A percentile compares a stretch with the other conserved stretches of the same genome.
These are phyloP conservation scores for Archips xylosteana DNA, from an alignment of 2,888 invertebrate genomes.

Conservation along the genomic window DNA sequence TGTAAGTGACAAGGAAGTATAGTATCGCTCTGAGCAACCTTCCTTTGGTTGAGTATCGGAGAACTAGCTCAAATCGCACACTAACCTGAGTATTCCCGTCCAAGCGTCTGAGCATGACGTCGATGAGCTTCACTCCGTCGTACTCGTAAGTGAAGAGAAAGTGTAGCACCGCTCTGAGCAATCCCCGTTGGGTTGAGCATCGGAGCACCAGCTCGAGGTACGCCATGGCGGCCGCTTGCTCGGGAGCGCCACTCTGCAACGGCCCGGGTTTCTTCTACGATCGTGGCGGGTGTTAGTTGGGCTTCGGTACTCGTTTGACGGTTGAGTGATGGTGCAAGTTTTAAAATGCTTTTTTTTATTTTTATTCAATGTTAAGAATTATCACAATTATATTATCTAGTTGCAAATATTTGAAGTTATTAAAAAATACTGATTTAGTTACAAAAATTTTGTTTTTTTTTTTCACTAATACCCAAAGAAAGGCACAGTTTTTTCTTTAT, in stretches of 20 bases:
- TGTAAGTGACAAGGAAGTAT: too few species aligned
- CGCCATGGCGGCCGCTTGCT: slow-evolving; percentile 96
- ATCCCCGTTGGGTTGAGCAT: slow-evolving; percentile 93
- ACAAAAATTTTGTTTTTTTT: too few species aligned
- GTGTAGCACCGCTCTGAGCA: slow-evolving; percentile 92
- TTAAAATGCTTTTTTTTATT: not conserved
- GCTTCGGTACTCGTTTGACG: slow-evolving; percentile 29
- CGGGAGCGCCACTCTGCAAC: slow-evolving; percentile 93
- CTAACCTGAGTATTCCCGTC: slow-evolving; percentile 90
- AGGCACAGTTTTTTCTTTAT: too few species aligned
- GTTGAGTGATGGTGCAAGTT: slow-evolving; percentile 36
- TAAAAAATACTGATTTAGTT: too few species aligned
- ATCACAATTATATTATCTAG: not conserved
- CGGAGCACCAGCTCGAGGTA: slow-evolving; percentile 96
- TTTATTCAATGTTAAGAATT: too few species aligned
- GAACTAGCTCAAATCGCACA: slow-evolving; percentile 27
- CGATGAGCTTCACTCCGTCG: slow-evolving; percentile 93
- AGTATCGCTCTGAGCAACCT: too few species aligned
- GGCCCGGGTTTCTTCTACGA: slow-evolving; percentile 76
- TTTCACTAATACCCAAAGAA: too few species aligned
- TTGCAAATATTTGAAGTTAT: not conserved
- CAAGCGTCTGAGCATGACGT: slow-evolving; percentile 93
- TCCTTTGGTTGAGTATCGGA: too few species aligned
- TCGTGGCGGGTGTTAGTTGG: slow-evolving; percentile 62
- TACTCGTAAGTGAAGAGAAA: slow-evolving; percentile 94